Conservation (phyloP, 2,113 vertebrate genomes). For the Lepus timidus region DNA sequence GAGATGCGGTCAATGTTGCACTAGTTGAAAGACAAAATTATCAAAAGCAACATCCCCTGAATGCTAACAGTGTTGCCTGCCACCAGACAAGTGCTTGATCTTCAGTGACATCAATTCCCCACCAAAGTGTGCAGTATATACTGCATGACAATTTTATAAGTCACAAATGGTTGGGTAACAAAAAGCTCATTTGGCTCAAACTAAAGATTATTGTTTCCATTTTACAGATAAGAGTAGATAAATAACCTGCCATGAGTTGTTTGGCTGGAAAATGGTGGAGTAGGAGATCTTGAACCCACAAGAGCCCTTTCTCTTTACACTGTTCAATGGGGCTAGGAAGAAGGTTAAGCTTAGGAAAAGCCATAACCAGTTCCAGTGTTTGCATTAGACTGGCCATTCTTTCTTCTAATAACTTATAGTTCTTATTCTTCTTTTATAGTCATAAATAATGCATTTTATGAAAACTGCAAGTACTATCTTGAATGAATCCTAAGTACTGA, state of each 20-base stretch:
- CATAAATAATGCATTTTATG: constrained; percentile 73
- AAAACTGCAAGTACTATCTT: constrained; percentile 45
- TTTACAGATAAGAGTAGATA: background rate
- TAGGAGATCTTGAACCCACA: background rate
- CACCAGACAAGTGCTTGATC: background rate
- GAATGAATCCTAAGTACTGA: constrained; percentile 66
- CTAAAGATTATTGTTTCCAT: background rate
- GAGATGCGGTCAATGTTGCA: background rate
- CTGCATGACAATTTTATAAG: background rate
- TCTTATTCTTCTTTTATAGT: constrained; percentile 35
- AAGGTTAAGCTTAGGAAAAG: background rate
- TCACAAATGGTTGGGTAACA: background rate
- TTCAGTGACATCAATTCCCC: background rate
- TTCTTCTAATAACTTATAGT: constrained; percentile 51
- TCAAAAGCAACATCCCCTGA: background rate
- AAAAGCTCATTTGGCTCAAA: constrained; percentile 34
- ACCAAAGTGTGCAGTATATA: background rate
- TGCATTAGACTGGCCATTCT: background rate
- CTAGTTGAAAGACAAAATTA: background rate
- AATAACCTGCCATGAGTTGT: background rate
- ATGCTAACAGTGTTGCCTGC: rapidly evolving
- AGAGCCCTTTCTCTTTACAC: background rate
- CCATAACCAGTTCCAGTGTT: background rate
- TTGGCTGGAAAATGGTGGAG: background rate
- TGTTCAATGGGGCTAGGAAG: background rate